Conservation (phyloP, 2,113 vertebrate genomes). For the Rhinolophus ferrumequinum region DNA sequence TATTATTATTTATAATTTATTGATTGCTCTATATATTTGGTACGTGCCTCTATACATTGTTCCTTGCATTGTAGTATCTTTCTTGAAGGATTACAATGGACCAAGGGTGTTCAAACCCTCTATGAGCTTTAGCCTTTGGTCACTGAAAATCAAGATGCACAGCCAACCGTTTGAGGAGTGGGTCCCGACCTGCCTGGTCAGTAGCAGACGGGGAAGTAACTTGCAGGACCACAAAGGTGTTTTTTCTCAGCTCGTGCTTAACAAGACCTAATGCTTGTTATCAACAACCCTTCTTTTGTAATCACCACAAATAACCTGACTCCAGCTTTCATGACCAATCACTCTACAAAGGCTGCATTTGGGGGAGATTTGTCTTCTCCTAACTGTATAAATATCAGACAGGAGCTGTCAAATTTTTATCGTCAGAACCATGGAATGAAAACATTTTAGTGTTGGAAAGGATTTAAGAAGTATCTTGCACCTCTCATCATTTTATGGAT, state of each 20-base stretch:
- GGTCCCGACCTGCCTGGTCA: neutral
- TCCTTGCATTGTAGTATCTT: neutral
- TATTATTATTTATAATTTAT: neutral
- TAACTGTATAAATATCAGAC: neutral
- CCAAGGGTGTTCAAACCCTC: neutral
- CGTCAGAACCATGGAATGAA: neutral
- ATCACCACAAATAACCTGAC: neutral
- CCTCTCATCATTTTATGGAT: neutral
- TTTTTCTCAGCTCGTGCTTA: neutral
- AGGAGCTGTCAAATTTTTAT: neutral
- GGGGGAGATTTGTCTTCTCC: neutral
- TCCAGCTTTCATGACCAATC: neutral
- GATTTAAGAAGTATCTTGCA: neutral
- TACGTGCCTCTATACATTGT: neutral
- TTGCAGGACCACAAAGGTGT: neutral
- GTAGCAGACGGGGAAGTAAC: neutral
- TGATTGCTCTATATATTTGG: neutral
- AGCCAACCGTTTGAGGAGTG: neutral
- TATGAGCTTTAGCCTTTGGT: neutral
- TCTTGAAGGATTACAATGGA: neutral
- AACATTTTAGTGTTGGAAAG: neutral
- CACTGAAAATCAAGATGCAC: neutral
- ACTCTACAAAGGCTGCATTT: neutral
- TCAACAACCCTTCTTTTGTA: neutral
- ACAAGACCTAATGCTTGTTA: neutral